Base-by-base conservation (phyloP, 2,888 invertebrate genomes). In the Aleiodes alternator region DNA sequence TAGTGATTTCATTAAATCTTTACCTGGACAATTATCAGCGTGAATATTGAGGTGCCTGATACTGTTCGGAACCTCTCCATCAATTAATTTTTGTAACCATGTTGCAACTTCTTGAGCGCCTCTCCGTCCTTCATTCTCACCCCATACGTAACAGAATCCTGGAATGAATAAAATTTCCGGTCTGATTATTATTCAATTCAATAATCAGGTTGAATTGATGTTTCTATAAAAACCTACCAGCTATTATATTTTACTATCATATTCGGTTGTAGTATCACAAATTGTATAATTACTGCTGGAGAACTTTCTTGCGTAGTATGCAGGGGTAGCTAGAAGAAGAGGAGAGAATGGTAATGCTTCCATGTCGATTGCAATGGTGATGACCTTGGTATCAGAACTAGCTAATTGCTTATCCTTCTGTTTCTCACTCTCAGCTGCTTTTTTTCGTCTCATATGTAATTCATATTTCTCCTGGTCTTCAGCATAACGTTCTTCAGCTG, bases 1-100 rank as follows among this genome's bases (percentile, higher is more conserved):
- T 23, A 23, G 23, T 23, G 23, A 23, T 5, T 29, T 9, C 23
- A 57, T 4, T 29, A 57, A 31, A 29, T 23, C 9, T 9, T 29
- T 8, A 55, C 55, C 55, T n/a, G 55, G n/a, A 16, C 55, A 55
- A 55, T 55, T 55, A 55, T 55, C 55, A 3, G 55, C 55, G 14
- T 55, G 16, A n/a, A 55, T n/a, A 55, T 55, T 55, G 5, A 55
- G 9, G 1, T 11, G 12, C 29, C 7, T 11, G 23, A 57, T 11
- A 4, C 31, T 31, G 4, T 3, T 31, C 11, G 3, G 9, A 5
- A 57, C 57, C 29, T 23, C 29, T 7, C 0, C 4, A 5, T 31
- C 12, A 8, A 57, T 57, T 4, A 9, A 57, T 12, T n/a, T 29
- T 3, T 1, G 4, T 1, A 57, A n/a, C 4, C 57, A 57, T 4